Percentiles rank a stretch among this genome's conserved stretches.
These are phyloP conservation scores for Anarhynchus alexandrinus DNA, from an alignment of 2,113 vertebrate species.

Conservation along the genomic window DNA sequence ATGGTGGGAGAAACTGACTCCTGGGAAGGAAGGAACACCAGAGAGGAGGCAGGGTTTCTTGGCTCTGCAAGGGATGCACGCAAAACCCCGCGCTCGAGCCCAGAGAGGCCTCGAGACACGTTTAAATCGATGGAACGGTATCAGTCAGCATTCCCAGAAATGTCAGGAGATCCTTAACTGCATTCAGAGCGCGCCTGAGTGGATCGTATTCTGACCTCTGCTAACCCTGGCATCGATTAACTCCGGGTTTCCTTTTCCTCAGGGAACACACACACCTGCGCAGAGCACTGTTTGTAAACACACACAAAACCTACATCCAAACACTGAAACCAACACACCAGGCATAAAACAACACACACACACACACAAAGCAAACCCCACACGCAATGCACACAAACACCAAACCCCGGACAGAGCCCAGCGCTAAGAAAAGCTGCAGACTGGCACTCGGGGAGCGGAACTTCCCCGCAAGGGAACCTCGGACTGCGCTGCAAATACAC, in stretches of 20 bases:
- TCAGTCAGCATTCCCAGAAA: not conserved
- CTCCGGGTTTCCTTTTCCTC: not conserved
- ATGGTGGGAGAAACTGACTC: not conserved
- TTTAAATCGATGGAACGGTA: not conserved
- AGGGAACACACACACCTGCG: not conserved
- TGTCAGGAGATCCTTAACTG: not conserved
- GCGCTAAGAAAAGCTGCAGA: not conserved
- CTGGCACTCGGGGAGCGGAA: not conserved
- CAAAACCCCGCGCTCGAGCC: not conserved
- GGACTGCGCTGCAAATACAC: not conserved
- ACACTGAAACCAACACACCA: not conserved
- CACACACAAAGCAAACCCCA: not conserved
- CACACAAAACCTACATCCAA: rapidly evolving
- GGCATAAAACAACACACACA: not conserved
- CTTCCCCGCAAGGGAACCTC: not conserved
- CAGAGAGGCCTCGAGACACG: not conserved
- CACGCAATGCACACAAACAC: rapidly evolving
- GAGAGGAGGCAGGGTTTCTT: not conserved
- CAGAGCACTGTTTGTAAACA: not conserved
- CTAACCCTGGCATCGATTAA: not conserved
- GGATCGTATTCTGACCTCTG: not conserved
- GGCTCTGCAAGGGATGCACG: not conserved
- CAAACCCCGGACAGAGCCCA: not conserved
- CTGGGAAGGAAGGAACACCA: not conserved
- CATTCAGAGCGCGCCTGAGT: not conserved